phyloP scores from a whole-genome alignment of 2,888 invertebrate species.

The Hermaeophaga mercurialis region DNA sequence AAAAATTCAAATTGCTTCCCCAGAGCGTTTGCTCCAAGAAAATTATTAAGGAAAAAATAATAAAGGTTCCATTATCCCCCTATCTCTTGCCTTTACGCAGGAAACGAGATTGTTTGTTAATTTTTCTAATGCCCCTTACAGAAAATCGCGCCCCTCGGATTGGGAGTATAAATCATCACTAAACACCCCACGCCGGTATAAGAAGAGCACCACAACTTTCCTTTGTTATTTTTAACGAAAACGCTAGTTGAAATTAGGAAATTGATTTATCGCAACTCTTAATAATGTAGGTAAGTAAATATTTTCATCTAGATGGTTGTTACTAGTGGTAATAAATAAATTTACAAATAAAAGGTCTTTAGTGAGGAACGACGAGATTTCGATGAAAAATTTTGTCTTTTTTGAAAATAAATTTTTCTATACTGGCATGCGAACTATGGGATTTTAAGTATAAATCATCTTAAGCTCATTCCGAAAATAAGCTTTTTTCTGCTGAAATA shows the following conservation, averaged over 20 bases:
- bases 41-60: conserved; percentile 19
- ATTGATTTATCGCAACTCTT: too few relatives aligned
- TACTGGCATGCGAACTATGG: neutral
- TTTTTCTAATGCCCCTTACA: conserved; percentile 25
- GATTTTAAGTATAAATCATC: conserved; percentile 21
- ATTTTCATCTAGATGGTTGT: too few relatives aligned
- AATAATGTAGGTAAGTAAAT: too few relatives aligned
- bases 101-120: conserved; percentile 27
- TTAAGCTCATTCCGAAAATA: conserved; percentile 28
- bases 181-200: too few relatives aligned
- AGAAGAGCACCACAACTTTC: too few relatives aligned
- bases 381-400: too few relatives aligned
- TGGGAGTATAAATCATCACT: conserved; percentile 17
- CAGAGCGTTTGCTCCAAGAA: conserved; percentile 9
- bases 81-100: conserved; percentile 4
- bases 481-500: conserved; percentile 32
- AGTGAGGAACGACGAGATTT: too few relatives aligned
- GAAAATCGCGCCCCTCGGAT: conserved; percentile 20
- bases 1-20: conserved; percentile 19
- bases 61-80: conserved; percentile 21
- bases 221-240: too few relatives aligned
- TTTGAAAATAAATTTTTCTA: too few relatives aligned
- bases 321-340: too few relatives aligned
- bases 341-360: too few relatives aligned
- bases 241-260: too few relatives aligned